Percentiles rank a stretch among this genome's conserved stretches.
These are phyloP conservation scores for Phataginus tricuspis DNA, from an alignment of 2,797 vertebrate species.

Conservation along the genomic window DNA sequence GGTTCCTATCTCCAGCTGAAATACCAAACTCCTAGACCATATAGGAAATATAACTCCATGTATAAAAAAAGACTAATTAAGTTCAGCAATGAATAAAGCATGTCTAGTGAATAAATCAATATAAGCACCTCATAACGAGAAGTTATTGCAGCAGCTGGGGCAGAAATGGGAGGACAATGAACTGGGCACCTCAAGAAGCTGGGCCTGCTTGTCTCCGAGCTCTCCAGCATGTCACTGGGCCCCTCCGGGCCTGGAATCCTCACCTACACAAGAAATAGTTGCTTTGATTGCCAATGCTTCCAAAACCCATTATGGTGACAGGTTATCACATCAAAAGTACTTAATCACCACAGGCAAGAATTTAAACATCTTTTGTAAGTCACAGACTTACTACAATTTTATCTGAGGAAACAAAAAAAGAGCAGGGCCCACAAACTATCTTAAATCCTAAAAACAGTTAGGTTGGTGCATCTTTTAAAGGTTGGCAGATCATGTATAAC, in stretches of 20 bases:
- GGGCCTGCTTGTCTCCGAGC: neutral
- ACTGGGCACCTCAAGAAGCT: neutral
- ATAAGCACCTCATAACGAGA: neutral
- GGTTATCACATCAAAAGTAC: neutral
- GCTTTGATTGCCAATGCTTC: neutral
- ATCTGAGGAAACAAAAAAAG: neutral
- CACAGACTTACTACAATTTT: neutral
- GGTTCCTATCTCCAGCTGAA: neutral
- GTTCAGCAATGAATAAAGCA: neutral
- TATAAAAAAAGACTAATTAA: neutral
- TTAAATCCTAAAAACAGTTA: slow-evolving; percentile 19
- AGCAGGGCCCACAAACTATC: neutral
- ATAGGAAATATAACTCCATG: neutral
- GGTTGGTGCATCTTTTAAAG: neutral
- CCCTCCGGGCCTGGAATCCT: neutral
- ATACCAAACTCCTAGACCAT: neutral
- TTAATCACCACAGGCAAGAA: slow-evolving; percentile 17
- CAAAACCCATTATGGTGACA: neutral
- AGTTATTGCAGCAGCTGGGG: neutral
- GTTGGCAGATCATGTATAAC: neutral
- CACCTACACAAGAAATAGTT: neutral
- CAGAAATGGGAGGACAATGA: neutral
- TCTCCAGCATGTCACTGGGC: neutral
- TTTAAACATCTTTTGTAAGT: neutral
- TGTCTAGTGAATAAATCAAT: neutral